phyloP scores from a whole-genome alignment of 2,113 vertebrate species.

The Gobiocypris rarus region DNA sequence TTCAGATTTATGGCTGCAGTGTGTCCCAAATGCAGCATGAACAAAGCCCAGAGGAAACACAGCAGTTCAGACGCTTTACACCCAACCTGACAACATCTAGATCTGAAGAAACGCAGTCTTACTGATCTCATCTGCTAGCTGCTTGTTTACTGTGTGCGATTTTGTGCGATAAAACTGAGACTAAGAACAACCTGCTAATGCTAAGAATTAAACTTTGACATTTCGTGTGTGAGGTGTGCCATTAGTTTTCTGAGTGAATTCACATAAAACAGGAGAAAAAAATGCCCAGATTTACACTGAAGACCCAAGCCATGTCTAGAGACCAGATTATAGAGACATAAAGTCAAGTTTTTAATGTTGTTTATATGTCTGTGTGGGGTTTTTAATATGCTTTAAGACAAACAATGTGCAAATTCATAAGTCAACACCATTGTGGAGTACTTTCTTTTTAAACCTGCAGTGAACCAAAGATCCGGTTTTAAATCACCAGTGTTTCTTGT shows the following conservation, averaged over 20 bases:
- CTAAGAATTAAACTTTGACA: neutral
- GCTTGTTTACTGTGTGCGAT: neutral
- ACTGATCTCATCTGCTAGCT: neutral
- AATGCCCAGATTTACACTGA: neutral
- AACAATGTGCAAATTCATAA: too few relatives aligned
- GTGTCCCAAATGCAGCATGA: conserved; percentile 66
- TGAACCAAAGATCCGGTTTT: too few relatives aligned
- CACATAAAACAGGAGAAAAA: neutral
- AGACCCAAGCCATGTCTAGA: neutral
- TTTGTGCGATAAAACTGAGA: neutral
- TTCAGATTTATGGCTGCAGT: conserved; percentile 73
- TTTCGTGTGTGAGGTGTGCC: neutral
- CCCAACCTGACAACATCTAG: conserved; percentile 23
- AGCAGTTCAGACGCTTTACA: conserved; percentile 38
- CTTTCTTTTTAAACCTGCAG: too few relatives aligned
- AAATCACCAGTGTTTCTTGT: too few relatives aligned
- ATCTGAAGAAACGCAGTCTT: neutral
- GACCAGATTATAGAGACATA: too few relatives aligned
- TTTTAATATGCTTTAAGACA: too few relatives aligned
- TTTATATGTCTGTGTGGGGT: too few relatives aligned
- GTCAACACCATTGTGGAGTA: too few relatives aligned
- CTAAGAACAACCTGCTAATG: neutral
- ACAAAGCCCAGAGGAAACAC: conserved; percentile 65
- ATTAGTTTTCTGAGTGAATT: neutral
- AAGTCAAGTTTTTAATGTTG: too few relatives aligned